Evolutionary conservation across 2,113 vertebrate species (phyloP).

Genomic region (Macheiramphus alcinus): DNA sequence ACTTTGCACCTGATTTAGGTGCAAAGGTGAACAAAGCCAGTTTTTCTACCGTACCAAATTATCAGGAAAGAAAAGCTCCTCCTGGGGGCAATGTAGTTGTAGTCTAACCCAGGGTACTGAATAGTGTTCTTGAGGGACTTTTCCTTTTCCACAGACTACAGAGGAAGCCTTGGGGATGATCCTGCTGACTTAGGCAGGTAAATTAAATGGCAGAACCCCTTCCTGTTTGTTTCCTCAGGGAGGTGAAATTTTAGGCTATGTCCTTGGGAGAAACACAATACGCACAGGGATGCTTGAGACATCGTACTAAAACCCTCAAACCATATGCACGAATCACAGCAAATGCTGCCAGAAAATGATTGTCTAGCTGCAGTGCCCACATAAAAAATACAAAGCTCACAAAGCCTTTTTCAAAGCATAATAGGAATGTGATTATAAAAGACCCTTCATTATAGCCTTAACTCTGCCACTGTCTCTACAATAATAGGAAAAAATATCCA

Average conservation of each 20-base stretch:
- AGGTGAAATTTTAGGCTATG: not conserved
- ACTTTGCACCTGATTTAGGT: not conserved
- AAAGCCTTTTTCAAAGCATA: constrained; percentile 9
- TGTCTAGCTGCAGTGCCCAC: not conserved
- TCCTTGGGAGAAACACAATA: not conserved
- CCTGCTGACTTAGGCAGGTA: not conserved
- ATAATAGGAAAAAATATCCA: not conserved
- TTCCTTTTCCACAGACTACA: not conserved
- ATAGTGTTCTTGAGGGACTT: not conserved
- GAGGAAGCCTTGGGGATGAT: not conserved
- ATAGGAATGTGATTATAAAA: not conserved
- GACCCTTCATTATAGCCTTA: constrained; percentile 12
- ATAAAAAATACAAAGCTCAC: not conserved
- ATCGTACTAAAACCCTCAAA: not conserved
- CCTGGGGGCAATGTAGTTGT: not conserved
- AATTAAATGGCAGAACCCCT: not conserved
- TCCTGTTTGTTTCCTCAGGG: not conserved
- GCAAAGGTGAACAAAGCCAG: not conserved
- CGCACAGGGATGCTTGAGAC: not conserved
- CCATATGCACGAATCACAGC: not conserved
- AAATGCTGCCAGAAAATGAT: not conserved
- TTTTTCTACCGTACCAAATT: not conserved
- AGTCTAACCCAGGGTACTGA: not conserved
- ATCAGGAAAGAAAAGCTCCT: not conserved
- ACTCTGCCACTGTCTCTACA: not conserved